phyloP scores from a whole-genome alignment of 2,113 vertebrate genomes.

The Sinocyclocheilus rhinocerous region DNA sequence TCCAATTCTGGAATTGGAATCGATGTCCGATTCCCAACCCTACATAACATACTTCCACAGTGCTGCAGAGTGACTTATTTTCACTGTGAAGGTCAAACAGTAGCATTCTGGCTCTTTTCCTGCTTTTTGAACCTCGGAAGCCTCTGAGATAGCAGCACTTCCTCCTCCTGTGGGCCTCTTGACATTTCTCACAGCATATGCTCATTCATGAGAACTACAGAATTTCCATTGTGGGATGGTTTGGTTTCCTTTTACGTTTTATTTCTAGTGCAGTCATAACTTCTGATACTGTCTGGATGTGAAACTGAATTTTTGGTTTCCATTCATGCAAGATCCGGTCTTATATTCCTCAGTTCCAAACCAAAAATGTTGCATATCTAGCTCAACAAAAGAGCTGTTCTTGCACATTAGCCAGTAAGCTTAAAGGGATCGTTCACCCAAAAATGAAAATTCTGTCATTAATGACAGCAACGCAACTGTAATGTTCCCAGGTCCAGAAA shows the following conservation, averaged over 20 bases:
- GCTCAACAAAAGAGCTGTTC: background rate
- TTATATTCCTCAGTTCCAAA: background rate
- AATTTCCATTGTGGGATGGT: conserved; percentile 24
- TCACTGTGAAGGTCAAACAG: background rate
- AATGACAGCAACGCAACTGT: too few relatives aligned
- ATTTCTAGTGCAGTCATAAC: background rate
- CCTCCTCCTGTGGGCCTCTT: conserved; percentile 7
- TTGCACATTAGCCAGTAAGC: too few relatives aligned
- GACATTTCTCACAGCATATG: conserved; percentile 11
- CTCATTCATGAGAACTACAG: background rate
- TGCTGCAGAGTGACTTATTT: background rate
- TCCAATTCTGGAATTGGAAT: too few relatives aligned
- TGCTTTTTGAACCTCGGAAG: conserved; percentile 16
- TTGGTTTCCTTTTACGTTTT: background rate
- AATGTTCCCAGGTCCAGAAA: too few relatives aligned
- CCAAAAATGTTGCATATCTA: background rate
- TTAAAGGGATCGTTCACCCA: too few relatives aligned
- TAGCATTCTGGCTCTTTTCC: background rate
- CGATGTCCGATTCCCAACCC: too few relatives aligned
- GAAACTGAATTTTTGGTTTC: background rate
- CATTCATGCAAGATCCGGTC: background rate
- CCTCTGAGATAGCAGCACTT: conserved; percentile 11
- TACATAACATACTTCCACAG: background rate
- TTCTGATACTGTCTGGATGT: conserved; percentile 4
- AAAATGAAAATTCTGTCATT: too few relatives aligned